Conservation (phyloP, 1,140 invertebrate species). For the Hormaphis cornu region DNA sequence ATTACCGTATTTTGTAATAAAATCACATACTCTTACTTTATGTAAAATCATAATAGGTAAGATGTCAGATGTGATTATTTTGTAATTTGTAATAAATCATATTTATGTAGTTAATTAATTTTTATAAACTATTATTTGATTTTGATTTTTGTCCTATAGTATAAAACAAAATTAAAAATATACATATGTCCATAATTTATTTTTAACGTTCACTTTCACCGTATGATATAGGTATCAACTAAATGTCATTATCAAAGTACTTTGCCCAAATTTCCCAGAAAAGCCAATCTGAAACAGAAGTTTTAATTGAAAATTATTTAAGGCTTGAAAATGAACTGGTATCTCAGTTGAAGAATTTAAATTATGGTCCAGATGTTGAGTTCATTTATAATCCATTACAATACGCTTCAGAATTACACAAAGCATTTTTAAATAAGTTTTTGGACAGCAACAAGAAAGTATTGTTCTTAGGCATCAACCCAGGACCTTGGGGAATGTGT, state of each 20-base stretch:
- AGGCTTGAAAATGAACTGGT: conserved; percentile 41
- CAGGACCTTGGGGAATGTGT: conserved; percentile 87
- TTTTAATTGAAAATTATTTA: conserved; percentile 40
- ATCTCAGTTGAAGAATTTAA: conserved; percentile 37
- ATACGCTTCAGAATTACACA: conserved; percentile 68
- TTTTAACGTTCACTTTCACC: no score
- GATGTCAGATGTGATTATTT: no score
- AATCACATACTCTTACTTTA: no score
- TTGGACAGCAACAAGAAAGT: conserved; percentile 58
- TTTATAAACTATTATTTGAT: no score
- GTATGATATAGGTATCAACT: no score
- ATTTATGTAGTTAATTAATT: no score
- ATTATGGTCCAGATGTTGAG: conserved; percentile 41
- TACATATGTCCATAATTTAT: no score
- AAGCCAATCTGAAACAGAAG: neutral
- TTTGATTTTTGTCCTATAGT: no score
- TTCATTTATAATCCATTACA: conserved; percentile 76
- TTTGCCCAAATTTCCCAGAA: neutral
- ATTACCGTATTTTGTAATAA: no score
- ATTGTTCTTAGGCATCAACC: conserved; percentile 85
- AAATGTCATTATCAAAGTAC: conserved; percentile 5
- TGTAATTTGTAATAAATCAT: no score
- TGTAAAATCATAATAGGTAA: no score
- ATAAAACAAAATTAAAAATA: no score
- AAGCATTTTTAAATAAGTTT: conserved; percentile 57